A percentile compares a stretch with the other conserved stretches of the same genome.
phyloP scores from a whole-genome alignment of 2,113 vertebrate genomes.

The Sander lucioperca region DNA sequence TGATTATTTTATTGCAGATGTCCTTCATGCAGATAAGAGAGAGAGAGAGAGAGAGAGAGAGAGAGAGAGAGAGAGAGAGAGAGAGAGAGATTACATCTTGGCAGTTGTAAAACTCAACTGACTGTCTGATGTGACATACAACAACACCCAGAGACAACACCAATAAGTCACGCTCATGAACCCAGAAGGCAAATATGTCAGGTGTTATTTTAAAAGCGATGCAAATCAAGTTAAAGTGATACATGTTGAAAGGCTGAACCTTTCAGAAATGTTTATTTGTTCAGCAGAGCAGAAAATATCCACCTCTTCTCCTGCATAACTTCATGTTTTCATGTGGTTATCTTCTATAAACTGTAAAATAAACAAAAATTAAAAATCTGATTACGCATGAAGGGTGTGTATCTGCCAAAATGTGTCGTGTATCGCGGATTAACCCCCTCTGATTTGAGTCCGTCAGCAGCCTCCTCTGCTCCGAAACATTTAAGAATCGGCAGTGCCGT shows the following conservation, averaged over 20 bases:
- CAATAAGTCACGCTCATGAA: slow-evolving; percentile 58
- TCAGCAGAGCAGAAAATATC: background rate
- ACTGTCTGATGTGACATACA: slow-evolving; percentile 44
- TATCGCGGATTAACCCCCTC: slow-evolving; percentile 40
- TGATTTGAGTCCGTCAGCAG: slow-evolving; percentile 38
- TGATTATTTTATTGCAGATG: background rate
- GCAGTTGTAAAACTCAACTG: slow-evolving; percentile 65
- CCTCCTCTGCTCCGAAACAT: slow-evolving; percentile 44
- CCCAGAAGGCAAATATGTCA: slow-evolving; percentile 66
- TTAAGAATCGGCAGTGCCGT: slow-evolving; percentile 45
- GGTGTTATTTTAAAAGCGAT: slow-evolving; percentile 61
- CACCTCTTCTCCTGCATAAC: background rate
- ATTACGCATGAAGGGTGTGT: background rate
- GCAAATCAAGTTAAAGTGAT: slow-evolving; percentile 69
- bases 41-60: slow-evolving; percentile 38
- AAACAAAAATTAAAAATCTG: background rate
- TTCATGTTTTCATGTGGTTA: background rate
- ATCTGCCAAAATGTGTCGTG: slow-evolving; percentile 2
- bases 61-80: slow-evolving; percentile 20
- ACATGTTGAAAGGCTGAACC: slow-evolving; percentile 44
- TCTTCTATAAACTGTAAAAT: background rate
- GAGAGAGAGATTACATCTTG: slow-evolving; percentile 53
- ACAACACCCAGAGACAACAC: slow-evolving; percentile 61
- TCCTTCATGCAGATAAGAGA: background rate
- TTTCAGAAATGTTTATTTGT: slow-evolving; percentile 27